Base-by-base conservation (phyloP, 2,113 vertebrate species). In the Coreoperca whiteheadi region DNA sequence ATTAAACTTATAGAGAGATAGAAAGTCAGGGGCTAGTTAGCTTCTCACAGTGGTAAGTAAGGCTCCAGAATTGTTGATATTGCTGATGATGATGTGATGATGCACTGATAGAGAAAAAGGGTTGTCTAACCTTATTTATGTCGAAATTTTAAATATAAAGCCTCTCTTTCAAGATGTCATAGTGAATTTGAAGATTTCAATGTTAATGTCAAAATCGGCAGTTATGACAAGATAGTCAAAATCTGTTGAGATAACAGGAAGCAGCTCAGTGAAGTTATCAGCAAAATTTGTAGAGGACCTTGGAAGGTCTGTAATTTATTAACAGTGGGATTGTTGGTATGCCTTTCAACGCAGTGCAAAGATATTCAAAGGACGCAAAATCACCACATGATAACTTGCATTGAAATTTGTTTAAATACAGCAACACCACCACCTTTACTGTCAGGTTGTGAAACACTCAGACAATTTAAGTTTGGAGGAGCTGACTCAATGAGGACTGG, bases 231-330 rank as follows among this genome's bases (percentile, higher is more conserved):
- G 41, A 43, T 43, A 43, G 11, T 43, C 32, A 4, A 8, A 21
- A 53, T 50, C 46, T 70, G 51, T 39, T 56, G 46, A 46, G 41
- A 70, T 60, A 46, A 61, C 39, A 69, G 41, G 60, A 21, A 39
- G 8, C 66, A 43, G 41, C 64, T 59, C 39, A 37, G n/a, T 46
- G 37, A 56, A 43, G 28, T 37, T 50, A 37, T 46, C 25, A 59
- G 34, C 8, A 21, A 34, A 37, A 48, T 57, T 14, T 4, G n/a
- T 54, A 21, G 8, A 59, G 16, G 41, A 59, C n/a, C 41, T 37
- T 50, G 37, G 14, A 65, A 39, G 21, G 6, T 48, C 25, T 37
- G 21, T 63, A 71, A 54, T 63, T 70, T 28, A 4, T 54, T 34
- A 69, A 56, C 30, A 65, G 59, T 60, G 50, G 67, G 50, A 30